Evolutionary conservation across 2,888 invertebrate genomes (phyloP).

Genomic region (Gastrophysa polygoni): DNA sequence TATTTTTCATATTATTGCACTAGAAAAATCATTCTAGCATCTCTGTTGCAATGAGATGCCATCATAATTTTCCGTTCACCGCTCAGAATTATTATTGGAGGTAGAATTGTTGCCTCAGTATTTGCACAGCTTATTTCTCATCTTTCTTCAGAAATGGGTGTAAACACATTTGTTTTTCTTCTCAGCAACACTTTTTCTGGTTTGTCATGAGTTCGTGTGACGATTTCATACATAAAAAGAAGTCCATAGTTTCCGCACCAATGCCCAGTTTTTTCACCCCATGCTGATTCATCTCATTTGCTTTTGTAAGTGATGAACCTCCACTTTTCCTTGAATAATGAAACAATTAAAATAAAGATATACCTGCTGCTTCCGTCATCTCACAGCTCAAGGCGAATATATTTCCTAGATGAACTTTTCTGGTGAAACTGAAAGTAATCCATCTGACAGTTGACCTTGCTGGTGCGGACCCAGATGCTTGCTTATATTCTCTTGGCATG

Average conservation of each 20-base stretch:
- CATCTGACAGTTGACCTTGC: constrained; percentile 2
- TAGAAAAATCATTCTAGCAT: constrained; percentile 5
- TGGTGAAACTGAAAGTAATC: constrained; percentile 2
- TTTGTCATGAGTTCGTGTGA: background rate
- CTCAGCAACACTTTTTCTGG: constrained; percentile 13
- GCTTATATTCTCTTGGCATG: background rate
- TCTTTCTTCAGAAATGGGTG: constrained; percentile 18
- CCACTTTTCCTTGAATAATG: constrained; percentile 12
- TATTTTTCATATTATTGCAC: too few relatives aligned
- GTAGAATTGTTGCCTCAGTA: constrained; percentile 26
- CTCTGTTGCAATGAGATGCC: constrained; percentile 6
- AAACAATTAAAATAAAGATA: constrained; percentile 14
- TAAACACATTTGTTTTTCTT: constrained; percentile 28
- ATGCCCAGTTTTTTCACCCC: constrained; percentile 10
- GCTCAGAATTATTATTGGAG: constrained; percentile 24
- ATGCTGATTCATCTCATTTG: constrained; percentile 16
- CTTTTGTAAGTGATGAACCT: constrained; percentile 17
- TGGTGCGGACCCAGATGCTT: background rate
- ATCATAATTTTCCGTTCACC: constrained; percentile 11
- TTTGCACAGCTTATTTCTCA: constrained; percentile 21
- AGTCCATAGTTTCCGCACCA: constrained; percentile 16
- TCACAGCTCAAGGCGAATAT: background rate
- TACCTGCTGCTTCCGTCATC: background rate
- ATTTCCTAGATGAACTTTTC: background rate
- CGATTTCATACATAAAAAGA: constrained; percentile 15